Evolutionary conservation across 2,113 vertebrate genomes (phyloP).

Genomic region (Orycteropus afer): DNA sequence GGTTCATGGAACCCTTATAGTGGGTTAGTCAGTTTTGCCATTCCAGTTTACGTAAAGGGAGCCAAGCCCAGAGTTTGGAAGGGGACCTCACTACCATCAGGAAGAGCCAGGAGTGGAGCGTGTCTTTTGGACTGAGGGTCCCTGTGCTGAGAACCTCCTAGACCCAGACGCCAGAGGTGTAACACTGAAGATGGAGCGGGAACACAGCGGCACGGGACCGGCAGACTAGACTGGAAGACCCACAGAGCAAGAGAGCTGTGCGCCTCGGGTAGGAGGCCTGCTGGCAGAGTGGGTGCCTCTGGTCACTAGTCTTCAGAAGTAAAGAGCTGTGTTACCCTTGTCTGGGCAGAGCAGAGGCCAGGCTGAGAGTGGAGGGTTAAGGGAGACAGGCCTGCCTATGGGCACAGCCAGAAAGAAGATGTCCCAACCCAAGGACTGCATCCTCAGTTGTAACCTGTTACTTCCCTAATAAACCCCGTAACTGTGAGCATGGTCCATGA

Average conservation of each 20-base stretch:
- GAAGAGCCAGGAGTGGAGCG: neutral
- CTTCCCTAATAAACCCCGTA: neutral
- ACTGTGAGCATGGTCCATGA: neutral
- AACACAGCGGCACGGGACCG: neutral
- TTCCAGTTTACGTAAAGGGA: neutral
- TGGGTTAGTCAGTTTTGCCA: neutral
- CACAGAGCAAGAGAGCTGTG: neutral
- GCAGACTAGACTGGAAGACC: neutral
- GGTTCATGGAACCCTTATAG: neutral
- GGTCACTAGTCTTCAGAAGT: no score
- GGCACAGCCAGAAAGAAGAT: neutral
- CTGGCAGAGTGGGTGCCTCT: neutral
- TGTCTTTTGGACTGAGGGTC: neutral
- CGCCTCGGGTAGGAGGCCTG: neutral
- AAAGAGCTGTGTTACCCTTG: neutral
- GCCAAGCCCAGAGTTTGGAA: neutral
- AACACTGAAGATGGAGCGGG: neutral
- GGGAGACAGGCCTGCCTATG: neutral
- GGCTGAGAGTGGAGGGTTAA: no score
- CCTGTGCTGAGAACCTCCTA: neutral
- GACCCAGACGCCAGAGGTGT: neutral
- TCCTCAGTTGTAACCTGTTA: neutral
- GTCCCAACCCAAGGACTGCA: neutral
- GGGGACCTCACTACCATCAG: neutral
- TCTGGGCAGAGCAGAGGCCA: neutral